Evolutionary conservation across 2,888 invertebrate genomes (phyloP), one percentile per base, ranked within the genome.

Genomic region (Mythimna ferrago): DNA sequence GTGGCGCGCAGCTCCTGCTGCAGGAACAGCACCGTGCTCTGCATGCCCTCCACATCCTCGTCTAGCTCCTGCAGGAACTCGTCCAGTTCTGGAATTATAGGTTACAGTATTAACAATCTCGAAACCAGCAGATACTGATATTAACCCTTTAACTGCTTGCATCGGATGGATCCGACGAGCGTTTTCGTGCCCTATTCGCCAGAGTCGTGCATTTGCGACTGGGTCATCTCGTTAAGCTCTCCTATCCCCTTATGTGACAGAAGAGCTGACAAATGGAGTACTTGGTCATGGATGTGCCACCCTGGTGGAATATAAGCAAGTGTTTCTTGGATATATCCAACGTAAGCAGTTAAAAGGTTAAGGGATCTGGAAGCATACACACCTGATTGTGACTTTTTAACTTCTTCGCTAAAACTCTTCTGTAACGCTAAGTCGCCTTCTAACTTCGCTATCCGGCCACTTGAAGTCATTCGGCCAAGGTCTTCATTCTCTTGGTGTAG

Each of bases 1-100:
- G 98, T 97, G 87, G 98, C 98, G 75, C 98, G 97, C 77, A 99
- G 95, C 94, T 99, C 99, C 92, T 99, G 98, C 91, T 99, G 99
- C 76, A 99, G 97, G 94, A 98, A 98, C 93, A 98, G 97, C 90
- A 99, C 99, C 80, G 99, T 99, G 92, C 99, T 99, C 96, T 99
- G 99, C 99, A 99, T 99, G 35, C 99, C 99, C 94, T 99, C 99
- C 56, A 99, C 98, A 93, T 99, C 99, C 93, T 99, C 99, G 90
- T 99, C 99, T 80, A 99, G 94, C 92, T 99, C 99, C 93, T 99
- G 98, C 64, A 99, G 97, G 93, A 99, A 98, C 92, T 99, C 99
- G 91, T 99, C 99, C 89, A 99, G 94, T 94, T 99, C 99, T 98
- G 97, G 54, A 94, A 94, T 72, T 21, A 54, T 44, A 63, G 51